Evolutionary conservation across 2,797 vertebrate genomes (phyloP), one percentile per base, ranked within the genome.

Genomic region (Telmatherina bonti): DNA sequence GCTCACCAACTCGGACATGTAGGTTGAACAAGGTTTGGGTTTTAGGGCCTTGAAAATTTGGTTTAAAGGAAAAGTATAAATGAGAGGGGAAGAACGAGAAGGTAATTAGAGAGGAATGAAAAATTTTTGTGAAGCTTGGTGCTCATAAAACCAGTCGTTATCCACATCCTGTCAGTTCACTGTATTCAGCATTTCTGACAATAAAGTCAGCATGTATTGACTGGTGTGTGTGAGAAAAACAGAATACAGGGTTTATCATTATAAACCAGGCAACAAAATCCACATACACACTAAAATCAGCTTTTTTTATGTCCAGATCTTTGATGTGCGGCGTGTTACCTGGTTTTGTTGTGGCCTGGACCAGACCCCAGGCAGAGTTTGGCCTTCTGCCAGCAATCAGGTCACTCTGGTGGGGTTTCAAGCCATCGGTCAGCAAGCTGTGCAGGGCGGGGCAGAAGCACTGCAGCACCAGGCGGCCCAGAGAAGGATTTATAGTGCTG

Each of bases 381-480:
- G 93, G 95, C 82, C 97, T 93, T 84, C 97, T 95, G 74, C 98
- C 98, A 0, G 96, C 94, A 78, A 99, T 98, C 27, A 99, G 87
- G 72, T 99, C 98, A 91, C 96, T 98, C 93, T 96, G 97, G 90
- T 97, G 96, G 0, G 97, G 97, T 86, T 97, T 99, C 76, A 99
- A 92, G 53, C 97, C 96, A 0, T 99, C 96, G 0, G 93, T 94
- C 90, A 99, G 94, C 92, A 99, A 66, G 71, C 89, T 90, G 12
- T 93, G 93, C 68, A 99, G 94, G 0, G 97, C 96, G 0, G 96
- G 97, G 83, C 97, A 99, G 62, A 99, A 94, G 31, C 94, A 95
- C 87, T 94, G 94, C 92, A 98, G 93, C 88, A 98, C 95, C 89
- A 99, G 90, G 26, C 96, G 95, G 20, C 96, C 97, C 82, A 99